These are phyloP conservation scores for Drosophila meridiana DNA, from an alignment of 2,888 invertebrate genomes.

Conservation along the genomic window DNA sequence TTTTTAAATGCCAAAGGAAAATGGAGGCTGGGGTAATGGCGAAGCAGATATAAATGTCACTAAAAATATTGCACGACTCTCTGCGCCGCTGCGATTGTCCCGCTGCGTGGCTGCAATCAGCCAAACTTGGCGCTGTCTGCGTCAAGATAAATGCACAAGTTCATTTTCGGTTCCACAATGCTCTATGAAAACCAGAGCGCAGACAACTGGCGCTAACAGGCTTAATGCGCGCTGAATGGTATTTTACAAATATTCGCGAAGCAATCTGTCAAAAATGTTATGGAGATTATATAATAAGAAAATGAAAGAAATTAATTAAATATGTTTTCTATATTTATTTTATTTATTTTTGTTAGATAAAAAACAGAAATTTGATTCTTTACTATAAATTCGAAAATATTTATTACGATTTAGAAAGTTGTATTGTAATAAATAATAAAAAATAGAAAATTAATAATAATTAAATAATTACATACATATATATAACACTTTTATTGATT, in stretches of 20 bases:
- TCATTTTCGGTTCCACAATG: slow-evolving; percentile 72
- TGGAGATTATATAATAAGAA: too few relatives aligned
- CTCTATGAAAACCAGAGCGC: slow-evolving; percentile 24
- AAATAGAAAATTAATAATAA: too few relatives aligned
- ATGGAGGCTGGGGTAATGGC: background rate
- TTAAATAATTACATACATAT: too few relatives aligned
- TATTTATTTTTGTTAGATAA: too few relatives aligned
- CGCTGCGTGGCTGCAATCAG: slow-evolving; percentile 71
- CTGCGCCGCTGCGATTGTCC: slow-evolving; percentile 42
- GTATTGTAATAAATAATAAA: too few relatives aligned
- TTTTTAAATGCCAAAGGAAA: slow-evolving; percentile 70
- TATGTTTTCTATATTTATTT: too few relatives aligned
- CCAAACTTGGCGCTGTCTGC: slow-evolving; percentile 67
- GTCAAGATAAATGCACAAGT: slow-evolving; percentile 81
- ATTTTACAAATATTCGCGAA: too few relatives aligned
- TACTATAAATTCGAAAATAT: too few relatives aligned
- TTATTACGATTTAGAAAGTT: too few relatives aligned
- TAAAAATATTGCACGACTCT: slow-evolving; percentile 68
- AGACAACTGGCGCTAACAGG: background rate
- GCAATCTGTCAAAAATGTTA: background rate
- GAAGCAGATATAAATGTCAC: slow-evolving; percentile 77
- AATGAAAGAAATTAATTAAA: too few relatives aligned
- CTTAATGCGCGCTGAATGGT: slow-evolving; percentile 21
- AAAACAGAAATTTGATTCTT: too few relatives aligned
- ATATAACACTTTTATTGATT: too few relatives aligned